phyloP scores from a whole-genome alignment of 2,797 vertebrate species.

The Neosilurus hyrtlii region DNA sequence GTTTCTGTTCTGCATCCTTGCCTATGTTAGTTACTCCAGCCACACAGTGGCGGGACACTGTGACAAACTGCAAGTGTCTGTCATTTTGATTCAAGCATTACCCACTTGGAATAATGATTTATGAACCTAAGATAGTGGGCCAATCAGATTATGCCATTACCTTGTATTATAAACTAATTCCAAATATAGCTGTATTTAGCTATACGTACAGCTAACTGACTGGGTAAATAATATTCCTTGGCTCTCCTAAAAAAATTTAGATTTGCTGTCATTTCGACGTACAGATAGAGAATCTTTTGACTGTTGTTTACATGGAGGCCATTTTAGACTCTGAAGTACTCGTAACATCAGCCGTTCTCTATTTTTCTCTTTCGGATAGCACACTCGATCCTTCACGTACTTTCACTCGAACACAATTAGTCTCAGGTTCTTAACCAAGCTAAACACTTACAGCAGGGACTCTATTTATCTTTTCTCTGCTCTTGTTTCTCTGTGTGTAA shows the following conservation, averaged over 20 bases:
- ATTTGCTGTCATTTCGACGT: constrained; percentile 56
- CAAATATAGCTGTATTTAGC: no score
- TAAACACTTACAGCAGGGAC: constrained; percentile 1
- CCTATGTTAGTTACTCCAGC: no score
- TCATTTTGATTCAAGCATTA: no score
- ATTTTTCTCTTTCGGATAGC: constrained; percentile 18
- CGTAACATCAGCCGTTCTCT: not conserved
- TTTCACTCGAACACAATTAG: not conserved
- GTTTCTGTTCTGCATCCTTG: no score
- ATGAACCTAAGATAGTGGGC: no score
- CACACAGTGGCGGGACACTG: no score
- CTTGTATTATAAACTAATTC: no score
- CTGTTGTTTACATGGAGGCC: constrained; percentile 1
- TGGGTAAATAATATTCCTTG: not conserved
- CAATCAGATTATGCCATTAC: no score
- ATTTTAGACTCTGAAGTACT: not conserved
- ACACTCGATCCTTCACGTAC: not conserved
- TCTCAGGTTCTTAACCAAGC: constrained; percentile 5
- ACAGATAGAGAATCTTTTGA: constrained; percentile 55
- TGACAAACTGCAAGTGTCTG: no score
- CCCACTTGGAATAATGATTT: no score
- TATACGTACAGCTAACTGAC: no score
- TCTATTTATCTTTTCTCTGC: constrained; percentile 21
- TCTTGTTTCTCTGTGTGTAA: not conserved
- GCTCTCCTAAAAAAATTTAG: not conserved